Percentiles rank a stretch among this genome's conserved stretches.
These are phyloP conservation scores for Andrena cerasifolii DNA, from an alignment of 1,140 invertebrate genomes.

Conservation along the genomic window DNA sequence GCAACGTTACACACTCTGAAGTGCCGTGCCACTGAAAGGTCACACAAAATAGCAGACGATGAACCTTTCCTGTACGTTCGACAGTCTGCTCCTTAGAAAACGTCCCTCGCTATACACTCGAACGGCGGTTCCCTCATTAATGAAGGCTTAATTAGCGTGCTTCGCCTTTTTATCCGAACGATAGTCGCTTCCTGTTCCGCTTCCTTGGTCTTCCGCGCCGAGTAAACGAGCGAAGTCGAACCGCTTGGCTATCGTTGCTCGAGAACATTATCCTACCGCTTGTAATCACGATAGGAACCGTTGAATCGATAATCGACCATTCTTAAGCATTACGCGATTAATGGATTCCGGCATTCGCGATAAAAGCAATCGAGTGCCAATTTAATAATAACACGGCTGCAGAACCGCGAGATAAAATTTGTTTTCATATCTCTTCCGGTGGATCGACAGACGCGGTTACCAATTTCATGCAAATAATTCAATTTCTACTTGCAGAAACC, in stretches of 20 bases:
- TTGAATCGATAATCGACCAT: constrained; percentile 28
- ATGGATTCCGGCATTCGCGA: background rate
- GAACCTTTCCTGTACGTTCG: constrained; percentile 28
- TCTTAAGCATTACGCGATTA: background rate
- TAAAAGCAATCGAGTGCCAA: background rate
- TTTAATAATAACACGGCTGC: background rate
- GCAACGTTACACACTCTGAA: background rate
- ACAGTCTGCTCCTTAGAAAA: constrained; percentile 45
- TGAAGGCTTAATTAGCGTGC: constrained; percentile 61
- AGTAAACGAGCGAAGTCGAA: constrained; percentile 50
- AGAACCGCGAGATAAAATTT: too few species aligned
- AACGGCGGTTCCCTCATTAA: constrained; percentile 60
- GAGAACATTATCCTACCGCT: constrained; percentile 23
- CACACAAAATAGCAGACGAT: constrained; percentile 3
- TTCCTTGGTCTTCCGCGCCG: constrained; percentile 57
- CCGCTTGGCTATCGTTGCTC: constrained; percentile 28
- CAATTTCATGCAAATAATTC: too few species aligned
- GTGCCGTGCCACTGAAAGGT: background rate
- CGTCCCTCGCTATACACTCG: constrained; percentile 29
- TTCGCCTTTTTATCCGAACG: constrained; percentile 64
- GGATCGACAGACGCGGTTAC: too few species aligned
- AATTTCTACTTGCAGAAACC: too few species aligned
- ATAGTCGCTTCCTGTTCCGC: constrained; percentile 70
- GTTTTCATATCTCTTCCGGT: too few species aligned
- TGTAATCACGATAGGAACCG: constrained; percentile 24